Evolutionary conservation across 1,140 invertebrate genomes (phyloP).

Genomic region (Drosophila lini): DNA sequence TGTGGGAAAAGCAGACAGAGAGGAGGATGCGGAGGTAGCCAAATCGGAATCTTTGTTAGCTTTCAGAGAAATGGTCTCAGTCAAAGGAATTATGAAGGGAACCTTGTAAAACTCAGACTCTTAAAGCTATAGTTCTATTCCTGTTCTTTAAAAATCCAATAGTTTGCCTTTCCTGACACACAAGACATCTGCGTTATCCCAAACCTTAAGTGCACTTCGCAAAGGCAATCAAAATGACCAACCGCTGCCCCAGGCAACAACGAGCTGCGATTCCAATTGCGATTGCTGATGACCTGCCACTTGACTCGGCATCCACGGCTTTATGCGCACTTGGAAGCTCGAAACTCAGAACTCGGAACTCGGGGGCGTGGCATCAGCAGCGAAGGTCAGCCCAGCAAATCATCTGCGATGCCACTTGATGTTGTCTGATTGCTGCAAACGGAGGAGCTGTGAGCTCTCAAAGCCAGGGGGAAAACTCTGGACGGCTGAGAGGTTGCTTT

Average conservation of each 20-base stretch:
- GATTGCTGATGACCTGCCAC: slow-evolving; percentile 58
- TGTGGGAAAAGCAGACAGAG: neutral
- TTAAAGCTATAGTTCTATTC: neutral
- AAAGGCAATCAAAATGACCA: slow-evolving; percentile 41
- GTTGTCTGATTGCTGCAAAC: slow-evolving; percentile 52
- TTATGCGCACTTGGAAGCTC: slow-evolving; percentile 25
- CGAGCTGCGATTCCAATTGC: slow-evolving; percentile 21
- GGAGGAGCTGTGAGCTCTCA: slow-evolving; percentile 31
- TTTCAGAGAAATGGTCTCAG: neutral
- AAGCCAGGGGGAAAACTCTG: slow-evolving; percentile 4
- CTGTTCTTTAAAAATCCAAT: neutral
- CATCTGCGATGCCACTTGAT: slow-evolving; percentile 57
- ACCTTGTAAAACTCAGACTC: too few relatives aligned
- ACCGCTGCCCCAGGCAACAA: slow-evolving; percentile 12
- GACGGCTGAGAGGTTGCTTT: neutral
- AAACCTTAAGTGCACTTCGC: slow-evolving; percentile 17
- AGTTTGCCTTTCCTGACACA: neutral
- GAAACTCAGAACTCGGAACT: neutral
- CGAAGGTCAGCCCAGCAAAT: slow-evolving; percentile 57
- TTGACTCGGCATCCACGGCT: slow-evolving; percentile 31
- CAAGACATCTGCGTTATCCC: neutral
- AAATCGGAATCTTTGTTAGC: accelerated
- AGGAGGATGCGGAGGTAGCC: neutral
- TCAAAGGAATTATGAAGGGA: neutral
- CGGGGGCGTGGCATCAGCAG: slow-evolving; percentile 18